Conservation (phyloP, 2,113 vertebrate species). For the Melanerpes aurifrons region DNA sequence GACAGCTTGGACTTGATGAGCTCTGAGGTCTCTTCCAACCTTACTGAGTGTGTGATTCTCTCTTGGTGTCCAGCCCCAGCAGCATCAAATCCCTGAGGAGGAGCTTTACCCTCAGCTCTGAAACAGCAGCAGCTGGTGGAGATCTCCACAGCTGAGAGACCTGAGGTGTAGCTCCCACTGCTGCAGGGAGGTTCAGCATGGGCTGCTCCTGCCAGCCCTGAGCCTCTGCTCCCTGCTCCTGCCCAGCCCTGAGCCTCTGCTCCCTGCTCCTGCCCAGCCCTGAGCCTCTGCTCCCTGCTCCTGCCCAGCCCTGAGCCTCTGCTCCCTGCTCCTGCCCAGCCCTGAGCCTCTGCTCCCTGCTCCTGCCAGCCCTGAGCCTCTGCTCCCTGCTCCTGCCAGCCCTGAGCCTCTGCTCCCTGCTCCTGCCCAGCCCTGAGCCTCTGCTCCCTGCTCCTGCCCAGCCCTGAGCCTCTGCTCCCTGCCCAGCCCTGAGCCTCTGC, state of each 20-base stretch:
- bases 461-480: no score
- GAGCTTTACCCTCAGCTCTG: neutral
- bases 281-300: neutral
- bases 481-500: no score
- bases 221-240: neutral
- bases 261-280: neutral
- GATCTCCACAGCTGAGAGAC: neutral
- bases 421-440: no score
- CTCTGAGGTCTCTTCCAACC: no score
- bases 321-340: no score
- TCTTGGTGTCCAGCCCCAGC: neutral
- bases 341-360: no score
- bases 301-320: neutral
- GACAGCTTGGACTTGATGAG: no score
- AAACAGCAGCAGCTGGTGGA: neutral
- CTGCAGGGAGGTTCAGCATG: neutral
- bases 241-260: neutral
- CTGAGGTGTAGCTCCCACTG: fast-evolving
- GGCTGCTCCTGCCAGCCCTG: no score
- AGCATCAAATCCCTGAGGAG: neutral
- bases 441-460: no score
- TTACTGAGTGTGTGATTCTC: neutral
- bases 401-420: no score
- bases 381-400: no score
- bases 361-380: no score